These are phyloP conservation scores for Tenthredo notha DNA, from an alignment of 2,888 invertebrate species.

Conservation along the genomic window DNA sequence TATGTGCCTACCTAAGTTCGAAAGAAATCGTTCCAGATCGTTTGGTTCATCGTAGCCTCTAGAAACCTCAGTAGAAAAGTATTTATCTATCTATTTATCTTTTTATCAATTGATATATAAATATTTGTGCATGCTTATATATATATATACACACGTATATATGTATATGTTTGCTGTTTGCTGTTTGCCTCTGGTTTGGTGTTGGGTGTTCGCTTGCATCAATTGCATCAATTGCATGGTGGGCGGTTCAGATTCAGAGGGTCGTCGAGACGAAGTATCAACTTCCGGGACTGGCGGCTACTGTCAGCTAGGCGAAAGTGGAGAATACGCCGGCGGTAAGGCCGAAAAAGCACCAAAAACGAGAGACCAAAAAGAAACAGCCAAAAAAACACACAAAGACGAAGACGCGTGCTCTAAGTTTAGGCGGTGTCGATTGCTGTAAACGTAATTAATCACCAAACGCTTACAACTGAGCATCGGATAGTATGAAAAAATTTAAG, in stretches of 20 bases:
- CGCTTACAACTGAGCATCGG: neutral
- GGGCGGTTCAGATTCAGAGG: constrained; percentile 67
- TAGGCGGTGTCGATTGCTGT: constrained; percentile 70
- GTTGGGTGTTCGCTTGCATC: constrained; percentile 52
- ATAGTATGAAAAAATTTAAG: neutral
- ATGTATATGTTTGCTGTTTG: constrained; percentile 43
- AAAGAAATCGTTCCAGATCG: constrained; percentile 31
- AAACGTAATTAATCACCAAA: constrained; percentile 51
- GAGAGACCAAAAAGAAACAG: constrained; percentile 59
- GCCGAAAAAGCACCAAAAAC: constrained; percentile 62
- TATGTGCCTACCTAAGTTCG: neutral
- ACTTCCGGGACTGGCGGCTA: constrained; percentile 61
- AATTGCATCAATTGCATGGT: constrained; percentile 56
- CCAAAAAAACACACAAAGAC: constrained; percentile 62
- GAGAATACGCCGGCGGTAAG: constrained; percentile 61
- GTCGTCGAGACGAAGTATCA: constrained; percentile 57
- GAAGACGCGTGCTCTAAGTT: constrained; percentile 67
- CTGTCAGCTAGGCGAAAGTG: constrained; percentile 68
- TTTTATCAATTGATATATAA: constrained; percentile 12
- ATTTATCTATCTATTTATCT: neutral
- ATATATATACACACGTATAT: constrained; percentile 1
- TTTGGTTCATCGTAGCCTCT: constrained; percentile 33
- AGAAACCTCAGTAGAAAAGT: constrained; percentile 36
- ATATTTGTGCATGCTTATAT: constrained; percentile 53
- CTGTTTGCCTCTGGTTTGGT: constrained; percentile 39